Base-by-base conservation (phyloP, 2,888 invertebrate genomes). In the Phaonia tiefii region DNA sequence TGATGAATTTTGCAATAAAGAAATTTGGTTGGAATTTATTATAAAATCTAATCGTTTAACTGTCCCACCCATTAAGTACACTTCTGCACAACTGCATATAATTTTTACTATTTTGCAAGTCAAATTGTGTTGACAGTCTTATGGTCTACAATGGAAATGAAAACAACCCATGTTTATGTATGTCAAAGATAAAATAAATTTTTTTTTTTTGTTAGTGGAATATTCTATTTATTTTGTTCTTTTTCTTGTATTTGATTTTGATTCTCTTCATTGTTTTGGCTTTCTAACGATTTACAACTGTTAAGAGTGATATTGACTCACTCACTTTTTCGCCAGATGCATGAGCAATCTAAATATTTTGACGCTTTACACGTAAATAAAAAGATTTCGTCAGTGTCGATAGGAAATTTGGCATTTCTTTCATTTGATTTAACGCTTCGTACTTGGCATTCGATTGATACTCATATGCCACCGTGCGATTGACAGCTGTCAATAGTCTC, bases 381-480 rank as follows among this genome's bases (percentile, higher is more conserved):
- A 94, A 90, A 20, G 91, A 89, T 86, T 93, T 92, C 3, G 95
- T 95, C 54, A 95, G 90, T 87, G 94, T 95, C 31, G 94, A 93
- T 25, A 93, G 92, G 77, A 95, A 92, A 76, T 93, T 93, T 76
- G 95, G 94, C 90, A 95, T 93, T 90, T 95, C 94, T 88, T 95
- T 95, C 90, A 93, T 93, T 83, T 91, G 90, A 85, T 93, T 91
- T 63, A 91, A 89, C 1, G 87, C 85, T 71, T 90, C 87, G 77
- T 91, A 87, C 42, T 89, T 89, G 2, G 91, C 91, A 83, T 89
- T 89, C 17, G 95, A 94, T 86, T 93, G 92, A 86, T 93, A 94
- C 83, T 93, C 93, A 82, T 93, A 92, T 66, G 95, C 95, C 39
- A 96, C 94, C 84, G 91, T 92, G 84, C 92, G 92, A 87, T 91